These are phyloP conservation scores for Cryptosula pallasiana DNA, from an alignment of 2,888 invertebrate genomes.

Conservation along the genomic window DNA sequence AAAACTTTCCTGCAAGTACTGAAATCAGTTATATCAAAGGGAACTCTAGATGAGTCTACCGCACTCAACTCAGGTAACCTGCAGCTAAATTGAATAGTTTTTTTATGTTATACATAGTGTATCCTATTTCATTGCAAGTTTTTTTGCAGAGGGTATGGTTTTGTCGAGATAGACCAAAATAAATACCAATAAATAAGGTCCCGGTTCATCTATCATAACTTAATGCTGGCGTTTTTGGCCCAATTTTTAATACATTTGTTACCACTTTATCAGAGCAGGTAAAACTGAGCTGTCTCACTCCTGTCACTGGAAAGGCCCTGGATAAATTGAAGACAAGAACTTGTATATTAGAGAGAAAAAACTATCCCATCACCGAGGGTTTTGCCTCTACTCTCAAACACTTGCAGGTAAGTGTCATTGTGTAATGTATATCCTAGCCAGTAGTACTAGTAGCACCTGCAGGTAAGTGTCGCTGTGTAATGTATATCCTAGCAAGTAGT, in stretches of 20 bases:
- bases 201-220: no score
- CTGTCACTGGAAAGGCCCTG: conserved; percentile 32
- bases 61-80: no score
- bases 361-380: conserved; percentile 45
- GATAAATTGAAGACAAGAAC: conserved; percentile 41
- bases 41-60: not conserved
- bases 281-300: not conserved
- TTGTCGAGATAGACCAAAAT: no score
- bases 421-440: no score
- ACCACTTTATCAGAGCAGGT: not conserved
- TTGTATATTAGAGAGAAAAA: conserved; percentile 34
- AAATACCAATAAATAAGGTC: no score
- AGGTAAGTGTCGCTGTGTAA: no score
- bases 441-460: no score
- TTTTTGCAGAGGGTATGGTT: conserved; percentile 29
- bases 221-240: no score
- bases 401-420: conserved; percentile 37
- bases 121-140: not conserved
- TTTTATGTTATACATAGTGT: no score
- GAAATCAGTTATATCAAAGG: not conserved
- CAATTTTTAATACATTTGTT: not conserved
- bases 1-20: conserved; percentile 38
- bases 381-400: conserved; percentile 40
- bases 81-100: no score
- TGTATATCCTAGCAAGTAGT: no score